Evolutionary conservation across 1,140 invertebrate species (phyloP).

Genomic region (Drosophila tsacasi): DNA sequence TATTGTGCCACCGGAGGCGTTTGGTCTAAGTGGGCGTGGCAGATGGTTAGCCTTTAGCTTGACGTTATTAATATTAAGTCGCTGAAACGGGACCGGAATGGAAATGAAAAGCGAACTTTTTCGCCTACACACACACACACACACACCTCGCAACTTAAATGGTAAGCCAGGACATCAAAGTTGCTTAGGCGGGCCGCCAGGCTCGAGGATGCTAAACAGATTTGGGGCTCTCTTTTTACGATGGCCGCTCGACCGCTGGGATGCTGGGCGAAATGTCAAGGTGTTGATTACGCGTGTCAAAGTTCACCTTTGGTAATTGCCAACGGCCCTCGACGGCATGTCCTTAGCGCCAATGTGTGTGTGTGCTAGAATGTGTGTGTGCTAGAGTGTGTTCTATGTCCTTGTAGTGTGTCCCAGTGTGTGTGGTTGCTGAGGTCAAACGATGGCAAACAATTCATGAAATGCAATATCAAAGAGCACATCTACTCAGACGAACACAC

Average conservation of each 20-base stretch:
- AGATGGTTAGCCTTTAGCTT: slow-evolving; percentile 35
- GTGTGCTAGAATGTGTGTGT: slow-evolving; percentile 6
- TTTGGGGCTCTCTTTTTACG: slow-evolving; percentile 32
- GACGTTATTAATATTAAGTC: slow-evolving; percentile 52
- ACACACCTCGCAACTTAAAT: slow-evolving; percentile 5
- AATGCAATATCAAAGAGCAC: slow-evolving; percentile 58
- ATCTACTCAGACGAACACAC: slow-evolving; percentile 10
- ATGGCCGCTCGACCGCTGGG: slow-evolving; percentile 1
- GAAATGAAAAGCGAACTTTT: slow-evolving; percentile 66
- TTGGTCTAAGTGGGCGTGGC: slow-evolving; percentile 29
- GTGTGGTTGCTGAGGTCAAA: slow-evolving; percentile 51
- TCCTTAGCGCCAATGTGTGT: slow-evolving; percentile 1
- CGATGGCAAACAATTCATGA: slow-evolving; percentile 44
- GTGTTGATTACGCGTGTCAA: slow-evolving; percentile 67
- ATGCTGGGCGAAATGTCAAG: slow-evolving; percentile 38
- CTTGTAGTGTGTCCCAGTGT: slow-evolving; percentile 3
- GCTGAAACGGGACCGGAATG: slow-evolving; percentile 41
- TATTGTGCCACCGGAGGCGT: slow-evolving; percentile 20
- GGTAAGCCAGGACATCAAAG: slow-evolving; percentile 41
- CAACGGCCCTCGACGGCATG: slow-evolving; percentile 22
- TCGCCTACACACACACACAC: not conserved
- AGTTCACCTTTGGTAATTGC: slow-evolving; percentile 55
- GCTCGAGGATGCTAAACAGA: slow-evolving; percentile 61
- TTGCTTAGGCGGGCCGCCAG: slow-evolving; percentile 19
- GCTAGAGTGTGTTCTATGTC: slow-evolving; percentile 5